Conservation (phyloP, 1,140 invertebrate species). For the Drosophila lowei region DNA sequence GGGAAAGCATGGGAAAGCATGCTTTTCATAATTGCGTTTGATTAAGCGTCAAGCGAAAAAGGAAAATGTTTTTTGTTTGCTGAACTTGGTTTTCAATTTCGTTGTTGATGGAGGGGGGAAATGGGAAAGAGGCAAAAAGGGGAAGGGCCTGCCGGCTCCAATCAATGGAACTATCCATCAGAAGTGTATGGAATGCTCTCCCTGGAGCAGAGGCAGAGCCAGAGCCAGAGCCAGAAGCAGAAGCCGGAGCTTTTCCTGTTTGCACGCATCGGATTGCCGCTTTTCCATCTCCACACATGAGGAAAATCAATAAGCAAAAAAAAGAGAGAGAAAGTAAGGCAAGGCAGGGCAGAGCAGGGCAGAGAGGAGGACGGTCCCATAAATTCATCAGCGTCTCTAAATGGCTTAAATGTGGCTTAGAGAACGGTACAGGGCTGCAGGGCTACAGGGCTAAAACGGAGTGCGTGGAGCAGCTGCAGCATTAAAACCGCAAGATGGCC, state of each 20-base stretch:
- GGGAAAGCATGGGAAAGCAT: not conserved
- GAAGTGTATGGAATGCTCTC: constrained; percentile 7
- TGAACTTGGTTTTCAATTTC: constrained; percentile 54
- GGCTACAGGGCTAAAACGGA: not conserved
- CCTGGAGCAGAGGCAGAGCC: too few species aligned
- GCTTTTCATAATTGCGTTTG: constrained; percentile 73
- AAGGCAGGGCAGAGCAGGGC: constrained; percentile 6
- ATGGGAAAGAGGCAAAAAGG: too few species aligned
- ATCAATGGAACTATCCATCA: constrained; percentile 56
- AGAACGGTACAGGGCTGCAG: not conserved
- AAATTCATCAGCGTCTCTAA: constrained; percentile 76
- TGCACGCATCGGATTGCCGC: constrained; percentile 54
- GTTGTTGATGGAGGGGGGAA: not conserved
- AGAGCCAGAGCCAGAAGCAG: too few species aligned
- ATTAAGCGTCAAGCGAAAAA: constrained; percentile 40
- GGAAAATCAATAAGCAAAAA: constrained; percentile 44
- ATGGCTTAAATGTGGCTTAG: constrained; percentile 62
- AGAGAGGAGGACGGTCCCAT: constrained; percentile 51
- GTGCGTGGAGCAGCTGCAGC: constrained; percentile 19
- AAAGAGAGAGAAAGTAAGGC: not conserved
- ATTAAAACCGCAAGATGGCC: constrained; percentile 72
- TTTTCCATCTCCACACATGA: constrained; percentile 23
- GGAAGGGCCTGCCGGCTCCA: constrained; percentile 27
- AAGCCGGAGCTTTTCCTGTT: constrained; percentile 24
- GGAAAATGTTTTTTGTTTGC: constrained; percentile 53